phyloP scores from a whole-genome alignment of 2,113 vertebrate species.

The Odocoileus hemionus region DNA sequence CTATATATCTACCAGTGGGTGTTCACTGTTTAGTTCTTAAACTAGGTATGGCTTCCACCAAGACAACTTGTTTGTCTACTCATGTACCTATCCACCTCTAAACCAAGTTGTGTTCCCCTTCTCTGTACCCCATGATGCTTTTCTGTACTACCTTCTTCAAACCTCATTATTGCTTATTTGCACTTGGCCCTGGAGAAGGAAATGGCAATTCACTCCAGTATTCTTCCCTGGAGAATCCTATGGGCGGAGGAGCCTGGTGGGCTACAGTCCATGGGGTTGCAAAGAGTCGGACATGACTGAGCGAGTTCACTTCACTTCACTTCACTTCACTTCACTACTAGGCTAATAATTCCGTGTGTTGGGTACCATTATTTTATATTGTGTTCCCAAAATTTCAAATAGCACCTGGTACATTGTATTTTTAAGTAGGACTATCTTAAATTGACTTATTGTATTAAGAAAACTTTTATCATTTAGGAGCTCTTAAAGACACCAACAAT shows the following conservation, averaged over 20 bases:
- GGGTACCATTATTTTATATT: neutral
- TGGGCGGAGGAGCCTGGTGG: no score
- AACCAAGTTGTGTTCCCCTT: neutral
- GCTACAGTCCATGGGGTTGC: no score
- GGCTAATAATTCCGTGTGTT: neutral
- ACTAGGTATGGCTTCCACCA: neutral
- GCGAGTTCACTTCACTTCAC: no score
- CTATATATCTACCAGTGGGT: neutral
- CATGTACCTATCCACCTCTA: neutral
- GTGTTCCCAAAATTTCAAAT: neutral
- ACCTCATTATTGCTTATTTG: neutral
- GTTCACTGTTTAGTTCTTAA: neutral
- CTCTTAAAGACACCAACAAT: neutral
- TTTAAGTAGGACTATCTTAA: neutral
- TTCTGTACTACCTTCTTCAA: neutral
- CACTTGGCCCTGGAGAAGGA: neutral
- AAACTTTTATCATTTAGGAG: neutral
- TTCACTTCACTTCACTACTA: neutral
- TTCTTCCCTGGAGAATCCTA: no score
- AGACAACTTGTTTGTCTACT: neutral
- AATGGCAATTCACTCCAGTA: no score
- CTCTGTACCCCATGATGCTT: neutral
- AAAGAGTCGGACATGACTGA: no score
- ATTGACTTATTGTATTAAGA: neutral
- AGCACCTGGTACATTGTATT: neutral